Evolutionary conservation across 2,888 invertebrate genomes (phyloP).

Genomic region (Tromatobia lineatoria): DNA sequence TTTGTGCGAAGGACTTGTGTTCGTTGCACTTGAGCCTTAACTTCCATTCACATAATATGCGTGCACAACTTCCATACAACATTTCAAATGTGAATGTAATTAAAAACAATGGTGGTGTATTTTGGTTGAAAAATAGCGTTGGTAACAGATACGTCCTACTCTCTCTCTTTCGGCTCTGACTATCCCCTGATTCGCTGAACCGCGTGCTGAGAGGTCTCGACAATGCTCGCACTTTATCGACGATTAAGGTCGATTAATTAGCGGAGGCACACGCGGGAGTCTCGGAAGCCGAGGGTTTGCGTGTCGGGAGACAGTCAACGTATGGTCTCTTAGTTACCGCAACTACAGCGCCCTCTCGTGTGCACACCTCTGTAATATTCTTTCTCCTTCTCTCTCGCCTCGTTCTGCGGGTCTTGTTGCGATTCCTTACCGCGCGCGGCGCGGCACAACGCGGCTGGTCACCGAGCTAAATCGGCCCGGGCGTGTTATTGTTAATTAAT

Average conservation of each 20-base stretch:
- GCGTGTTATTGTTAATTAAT: constrained; percentile 80
- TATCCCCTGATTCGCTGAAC: not conserved
- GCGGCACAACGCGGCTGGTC: constrained; percentile 22
- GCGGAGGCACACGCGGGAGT: constrained; percentile 9
- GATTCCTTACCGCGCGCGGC: constrained; percentile 70
- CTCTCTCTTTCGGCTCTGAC: not conserved
- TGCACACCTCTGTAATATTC: constrained; percentile 14
- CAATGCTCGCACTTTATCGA: constrained; percentile 62
- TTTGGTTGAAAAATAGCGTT: too few species aligned
- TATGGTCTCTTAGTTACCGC: constrained; percentile 36
- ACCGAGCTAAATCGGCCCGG: constrained; percentile 70
- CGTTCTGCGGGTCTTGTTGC: constrained; percentile 63
- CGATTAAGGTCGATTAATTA: constrained; percentile 76
- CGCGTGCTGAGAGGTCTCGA: constrained; percentile 32
- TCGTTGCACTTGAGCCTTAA: constrained; percentile 34
- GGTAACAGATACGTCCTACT: too few species aligned
- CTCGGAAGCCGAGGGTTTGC: constrained; percentile 69
- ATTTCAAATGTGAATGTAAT: too few species aligned
- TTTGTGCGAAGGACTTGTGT: constrained; percentile 51
- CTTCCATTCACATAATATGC: not conserved
- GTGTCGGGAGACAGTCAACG: constrained; percentile 75
- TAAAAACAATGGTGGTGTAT: too few species aligned
- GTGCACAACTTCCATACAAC: too few species aligned
- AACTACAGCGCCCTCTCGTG: constrained; percentile 12
- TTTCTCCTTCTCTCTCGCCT: constrained; percentile 13